Conservation (phyloP, 2,797 vertebrate genomes). For the Sebastes minor region DNA sequence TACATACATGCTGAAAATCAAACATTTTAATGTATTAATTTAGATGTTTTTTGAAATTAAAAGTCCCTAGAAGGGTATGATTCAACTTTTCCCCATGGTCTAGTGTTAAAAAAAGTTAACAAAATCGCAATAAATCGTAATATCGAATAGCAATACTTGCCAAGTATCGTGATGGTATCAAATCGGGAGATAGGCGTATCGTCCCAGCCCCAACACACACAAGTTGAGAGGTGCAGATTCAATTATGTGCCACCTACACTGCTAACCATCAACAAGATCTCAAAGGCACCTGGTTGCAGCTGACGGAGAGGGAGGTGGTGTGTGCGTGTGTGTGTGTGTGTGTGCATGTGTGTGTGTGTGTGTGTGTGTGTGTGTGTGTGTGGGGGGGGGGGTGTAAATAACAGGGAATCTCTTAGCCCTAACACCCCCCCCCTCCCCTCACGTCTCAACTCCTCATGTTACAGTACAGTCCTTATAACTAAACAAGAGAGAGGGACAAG, state of each 20-base stretch:
- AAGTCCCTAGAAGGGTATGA: too few relatives aligned
- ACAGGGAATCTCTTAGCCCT: constrained; percentile 49
- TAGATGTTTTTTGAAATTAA: too few relatives aligned
- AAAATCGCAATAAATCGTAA: too few relatives aligned
- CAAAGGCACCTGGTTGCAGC: constrained; percentile 71
- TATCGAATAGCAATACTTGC: too few relatives aligned
- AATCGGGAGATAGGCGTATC: background rate
- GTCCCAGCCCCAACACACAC: background rate
- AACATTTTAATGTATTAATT: too few relatives aligned
- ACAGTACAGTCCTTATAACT: constrained; percentile 47
- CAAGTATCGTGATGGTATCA: background rate
- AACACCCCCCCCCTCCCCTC: constrained; percentile 8
- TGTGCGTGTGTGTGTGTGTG: background rate
- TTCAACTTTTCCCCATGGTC: too few relatives aligned
- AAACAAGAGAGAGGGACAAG: constrained; percentile 10
- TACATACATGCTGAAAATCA: too few relatives aligned
- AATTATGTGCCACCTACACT: constrained; percentile 61
- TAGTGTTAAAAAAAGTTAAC: too few relatives aligned
- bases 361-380: constrained; percentile 36
- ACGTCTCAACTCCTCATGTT: constrained; percentile 54
- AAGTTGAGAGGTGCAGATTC: constrained; percentile 28
- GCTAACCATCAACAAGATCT: constrained; percentile 65
- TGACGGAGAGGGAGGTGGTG: constrained; percentile 28
- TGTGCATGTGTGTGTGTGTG: constrained; percentile 40
- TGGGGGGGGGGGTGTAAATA: constrained; percentile 27